Conservation (phyloP, 2,888 invertebrate genomes). For the Calliphora vomitoria region DNA sequence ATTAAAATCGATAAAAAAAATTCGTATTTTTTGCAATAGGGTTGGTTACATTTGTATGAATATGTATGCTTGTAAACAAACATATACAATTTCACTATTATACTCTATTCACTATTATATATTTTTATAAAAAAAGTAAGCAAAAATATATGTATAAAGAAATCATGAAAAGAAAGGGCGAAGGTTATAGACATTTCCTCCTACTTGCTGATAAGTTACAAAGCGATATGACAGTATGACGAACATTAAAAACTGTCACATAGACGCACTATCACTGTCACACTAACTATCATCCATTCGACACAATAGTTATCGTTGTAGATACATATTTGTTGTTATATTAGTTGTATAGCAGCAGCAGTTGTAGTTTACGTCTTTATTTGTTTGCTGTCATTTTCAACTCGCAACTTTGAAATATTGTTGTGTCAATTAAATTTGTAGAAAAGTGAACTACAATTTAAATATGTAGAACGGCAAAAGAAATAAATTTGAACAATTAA, state of each 20-base stretch:
- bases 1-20: constrained; percentile 38
- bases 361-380: constrained; percentile 56
- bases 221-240: constrained; percentile 41
- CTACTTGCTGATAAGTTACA: constrained; percentile 40
- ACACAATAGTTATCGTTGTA: constrained; percentile 34
- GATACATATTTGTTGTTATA: not conserved
- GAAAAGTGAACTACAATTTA: constrained; percentile 59
- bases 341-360: constrained; percentile 23
- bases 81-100: not conserved
- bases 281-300: not conserved
- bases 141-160: constrained; percentile 1
- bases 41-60: not conserved
- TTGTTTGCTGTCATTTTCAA: constrained; percentile 59
- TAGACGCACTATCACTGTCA: constrained; percentile 45
- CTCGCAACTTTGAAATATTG: constrained; percentile 63
- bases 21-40: not conserved
- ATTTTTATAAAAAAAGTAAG: constrained; percentile 28
- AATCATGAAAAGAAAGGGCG: constrained; percentile 61
- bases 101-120: constrained; percentile 48
- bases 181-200: constrained; percentile 66
- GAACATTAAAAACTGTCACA: constrained; percentile 38
- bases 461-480: constrained; percentile 59
- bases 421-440: constrained; percentile 69
- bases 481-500: constrained; percentile 66
- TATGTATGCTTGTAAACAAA: not conserved